Conservation (phyloP, 2,888 invertebrate species). For the Labia minor region DNA sequence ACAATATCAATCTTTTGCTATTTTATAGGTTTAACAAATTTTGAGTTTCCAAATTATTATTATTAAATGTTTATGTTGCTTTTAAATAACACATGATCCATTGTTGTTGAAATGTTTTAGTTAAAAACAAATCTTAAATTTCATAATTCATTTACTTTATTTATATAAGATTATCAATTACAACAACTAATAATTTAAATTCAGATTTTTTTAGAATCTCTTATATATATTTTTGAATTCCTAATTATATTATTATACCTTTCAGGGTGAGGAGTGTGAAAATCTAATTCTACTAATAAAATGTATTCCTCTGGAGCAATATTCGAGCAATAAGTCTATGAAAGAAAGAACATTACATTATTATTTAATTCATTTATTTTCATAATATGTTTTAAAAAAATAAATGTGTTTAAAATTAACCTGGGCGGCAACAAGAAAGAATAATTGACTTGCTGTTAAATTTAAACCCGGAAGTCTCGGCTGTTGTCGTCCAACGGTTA, state of each 20-base stretch:
- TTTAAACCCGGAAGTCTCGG: constrained; percentile 38
- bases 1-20: no score
- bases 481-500: constrained; percentile 29
- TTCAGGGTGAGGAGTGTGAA: constrained; percentile 42
- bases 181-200: no score
- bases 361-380: background rate
- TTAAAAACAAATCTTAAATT: no score
- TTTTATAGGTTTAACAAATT: no score
- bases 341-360: constrained; percentile 18
- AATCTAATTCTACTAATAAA: constrained; percentile 41
- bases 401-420: constrained; percentile 31
- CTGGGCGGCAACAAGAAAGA: constrained; percentile 43
- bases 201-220: no score
- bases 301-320: constrained; percentile 42
- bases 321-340: constrained; percentile 41
- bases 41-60: no score
- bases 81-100: no score
- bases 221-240: no score
- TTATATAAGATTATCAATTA: no score
- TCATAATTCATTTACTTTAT: no score
- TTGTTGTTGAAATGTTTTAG: no score
- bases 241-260: constrained; percentile 38
- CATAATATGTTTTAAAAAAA: background rate
- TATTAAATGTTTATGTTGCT: no score
- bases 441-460: constrained; percentile 39